phyloP scores from a whole-genome alignment of 2,797 vertebrate genomes.

The Hypotaenidia philippensis region DNA sequence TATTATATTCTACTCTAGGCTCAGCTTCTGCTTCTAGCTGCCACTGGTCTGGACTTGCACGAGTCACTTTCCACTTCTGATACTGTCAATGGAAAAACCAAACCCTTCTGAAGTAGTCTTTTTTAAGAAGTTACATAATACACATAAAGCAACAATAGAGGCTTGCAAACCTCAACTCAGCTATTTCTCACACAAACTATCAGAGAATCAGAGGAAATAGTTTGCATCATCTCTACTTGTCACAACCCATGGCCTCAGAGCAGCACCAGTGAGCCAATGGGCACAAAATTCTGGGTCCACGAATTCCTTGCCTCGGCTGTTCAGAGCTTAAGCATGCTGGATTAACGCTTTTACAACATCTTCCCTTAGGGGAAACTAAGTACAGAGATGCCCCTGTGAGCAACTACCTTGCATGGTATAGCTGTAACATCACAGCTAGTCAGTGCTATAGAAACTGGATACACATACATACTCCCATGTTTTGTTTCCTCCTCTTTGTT shows the following conservation, averaged over 20 bases:
- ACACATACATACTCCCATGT: fast-evolving
- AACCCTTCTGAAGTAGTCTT: neutral
- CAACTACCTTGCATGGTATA: neutral
- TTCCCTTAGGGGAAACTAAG: neutral
- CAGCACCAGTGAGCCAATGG: neutral
- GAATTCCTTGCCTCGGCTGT: neutral
- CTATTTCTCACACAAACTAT: neutral
- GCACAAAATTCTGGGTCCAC: neutral
- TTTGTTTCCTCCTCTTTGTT: neutral
- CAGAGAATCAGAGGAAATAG: neutral
- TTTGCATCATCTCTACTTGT: neutral
- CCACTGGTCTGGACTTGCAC: neutral
- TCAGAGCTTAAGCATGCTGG: neutral
- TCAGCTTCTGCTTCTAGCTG: neutral
- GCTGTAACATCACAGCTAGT: neutral
- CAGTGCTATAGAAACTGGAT: neutral
- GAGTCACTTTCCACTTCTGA: neutral
- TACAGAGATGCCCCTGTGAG: neutral
- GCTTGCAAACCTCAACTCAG: neutral
- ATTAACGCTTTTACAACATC: neutral
- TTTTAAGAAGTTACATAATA: neutral
- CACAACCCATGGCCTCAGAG: neutral
- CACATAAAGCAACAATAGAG: neutral
- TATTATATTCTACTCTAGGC: neutral
- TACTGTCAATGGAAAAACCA: neutral